Percentiles rank a stretch among this genome's conserved stretches.
These are phyloP conservation scores for Drosophila truncata DNA, from an alignment of 1,140 invertebrate genomes.

Conservation along the genomic window DNA sequence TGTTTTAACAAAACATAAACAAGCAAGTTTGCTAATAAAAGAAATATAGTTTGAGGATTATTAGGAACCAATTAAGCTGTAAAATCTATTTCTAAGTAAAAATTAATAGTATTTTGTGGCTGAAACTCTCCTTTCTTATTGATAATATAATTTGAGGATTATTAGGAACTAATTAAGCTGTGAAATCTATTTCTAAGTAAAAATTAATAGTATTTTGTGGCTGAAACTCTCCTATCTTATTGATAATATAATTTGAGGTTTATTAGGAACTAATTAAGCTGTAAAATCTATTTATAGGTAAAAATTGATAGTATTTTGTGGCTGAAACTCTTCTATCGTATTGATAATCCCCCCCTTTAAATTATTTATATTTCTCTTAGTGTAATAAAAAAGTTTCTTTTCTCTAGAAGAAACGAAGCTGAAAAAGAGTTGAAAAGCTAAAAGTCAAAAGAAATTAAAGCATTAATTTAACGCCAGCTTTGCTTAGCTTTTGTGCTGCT, in stretches of 20 bases:
- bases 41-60: not conserved
- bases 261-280: not conserved
- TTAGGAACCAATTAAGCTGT: not conserved
- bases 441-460: slow-evolving; percentile 61
- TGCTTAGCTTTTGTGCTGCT: slow-evolving; percentile 42
- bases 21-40: not conserved
- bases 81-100: not conserved
- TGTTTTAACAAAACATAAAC: not conserved
- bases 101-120: not conserved
- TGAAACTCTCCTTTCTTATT: not conserved
- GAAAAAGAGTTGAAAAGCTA: slow-evolving; percentile 48
- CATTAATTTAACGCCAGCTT: slow-evolving; percentile 61
- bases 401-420: slow-evolving; percentile 25
- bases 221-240: not conserved
- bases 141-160: too few relatives aligned
- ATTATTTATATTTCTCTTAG: slow-evolving; percentile 8
- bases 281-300: not conserved
- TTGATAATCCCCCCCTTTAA: not conserved
- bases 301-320: not conserved
- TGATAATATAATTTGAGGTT: too few relatives aligned
- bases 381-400: slow-evolving; percentile 39
- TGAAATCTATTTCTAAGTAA: not conserved
- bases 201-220: not conserved
- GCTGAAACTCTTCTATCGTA: too few relatives aligned
- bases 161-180: not conserved